A percentile compares a stretch with the other conserved stretches of the same genome.
phyloP scores from a whole-genome alignment of 2,888 invertebrate species.

The Gnatocerus cornutus region DNA sequence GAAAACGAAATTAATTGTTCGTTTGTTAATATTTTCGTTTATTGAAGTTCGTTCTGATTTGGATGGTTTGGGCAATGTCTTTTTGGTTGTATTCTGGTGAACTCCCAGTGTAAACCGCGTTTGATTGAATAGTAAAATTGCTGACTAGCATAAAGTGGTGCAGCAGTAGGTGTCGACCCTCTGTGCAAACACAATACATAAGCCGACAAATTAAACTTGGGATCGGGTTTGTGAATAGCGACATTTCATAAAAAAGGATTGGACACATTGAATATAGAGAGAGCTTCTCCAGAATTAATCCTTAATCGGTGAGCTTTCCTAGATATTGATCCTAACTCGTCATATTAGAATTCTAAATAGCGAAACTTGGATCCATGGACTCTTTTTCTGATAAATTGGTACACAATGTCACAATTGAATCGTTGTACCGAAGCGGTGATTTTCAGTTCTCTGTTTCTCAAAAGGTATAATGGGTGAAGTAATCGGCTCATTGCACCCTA shows the following conservation, averaged over 20 bases:
- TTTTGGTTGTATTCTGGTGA: too few relatives aligned
- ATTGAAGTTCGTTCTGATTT: too few relatives aligned
- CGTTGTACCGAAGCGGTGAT: constrained; percentile 57
- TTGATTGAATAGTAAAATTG: constrained; percentile 64
- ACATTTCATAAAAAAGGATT: constrained; percentile 68
- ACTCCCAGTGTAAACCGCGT: constrained; percentile 62
- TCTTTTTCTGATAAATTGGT: constrained; percentile 52
- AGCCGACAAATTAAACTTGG: constrained; percentile 68
- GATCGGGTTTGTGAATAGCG: constrained; percentile 50
- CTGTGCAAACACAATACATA: constrained; percentile 68
- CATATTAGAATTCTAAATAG: constrained; percentile 50
- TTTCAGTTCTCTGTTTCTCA: constrained; percentile 59
- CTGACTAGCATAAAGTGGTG: constrained; percentile 64
- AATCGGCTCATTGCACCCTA: constrained; percentile 67
- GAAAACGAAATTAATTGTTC: too few relatives aligned
- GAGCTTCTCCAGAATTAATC: constrained; percentile 57
- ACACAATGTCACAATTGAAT: constrained; percentile 57
- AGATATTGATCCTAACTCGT: constrained; percentile 36
- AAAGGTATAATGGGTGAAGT: constrained; percentile 61
- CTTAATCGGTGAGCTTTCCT: constrained; percentile 53
- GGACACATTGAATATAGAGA: constrained; percentile 61
- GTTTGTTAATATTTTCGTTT: too few relatives aligned
- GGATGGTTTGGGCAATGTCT: too few relatives aligned
- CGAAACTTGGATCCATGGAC: not conserved
- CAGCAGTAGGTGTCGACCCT: constrained; percentile 66